These are phyloP conservation scores for Saccopteryx bilineata DNA, from an alignment of 2,113 vertebrate species.

Conservation along the genomic window DNA sequence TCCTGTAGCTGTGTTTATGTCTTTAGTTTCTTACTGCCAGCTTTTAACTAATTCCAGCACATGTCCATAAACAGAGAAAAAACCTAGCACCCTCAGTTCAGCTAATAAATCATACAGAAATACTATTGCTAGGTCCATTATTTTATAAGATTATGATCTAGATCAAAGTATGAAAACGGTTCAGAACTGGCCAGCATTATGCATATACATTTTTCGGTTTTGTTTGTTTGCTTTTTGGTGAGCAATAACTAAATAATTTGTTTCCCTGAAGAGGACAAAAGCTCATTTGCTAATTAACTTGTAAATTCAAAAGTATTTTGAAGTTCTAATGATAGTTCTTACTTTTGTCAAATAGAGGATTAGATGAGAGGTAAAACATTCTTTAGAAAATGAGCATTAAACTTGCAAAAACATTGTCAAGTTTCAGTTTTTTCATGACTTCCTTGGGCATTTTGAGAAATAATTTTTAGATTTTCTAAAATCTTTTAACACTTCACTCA, in stretches of 20 bases:
- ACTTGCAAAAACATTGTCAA: slow-evolving; percentile 22
- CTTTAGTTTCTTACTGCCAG: background rate
- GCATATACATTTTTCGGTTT: background rate
- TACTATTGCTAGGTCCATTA: background rate
- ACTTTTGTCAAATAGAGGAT: slow-evolving; percentile 1
- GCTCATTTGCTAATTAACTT: slow-evolving; percentile 45
- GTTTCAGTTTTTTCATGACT: slow-evolving; percentile 44
- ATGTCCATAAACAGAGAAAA: slow-evolving; percentile 25
- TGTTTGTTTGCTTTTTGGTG: slow-evolving; percentile 26
- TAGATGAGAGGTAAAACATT: background rate
- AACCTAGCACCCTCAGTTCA: background rate
- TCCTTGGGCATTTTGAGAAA: background rate
- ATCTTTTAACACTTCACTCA: slow-evolving; percentile 34
- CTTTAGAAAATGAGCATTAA: slow-evolving; percentile 16
- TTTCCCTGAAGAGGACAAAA: slow-evolving; percentile 47
- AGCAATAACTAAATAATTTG: background rate
- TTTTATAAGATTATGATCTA: slow-evolving; percentile 23
- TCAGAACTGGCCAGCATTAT: background rate
- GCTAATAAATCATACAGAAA: background rate
- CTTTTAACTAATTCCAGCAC: slow-evolving; percentile 54
- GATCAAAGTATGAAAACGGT: slow-evolving; percentile 43
- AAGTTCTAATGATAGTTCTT: slow-evolving; percentile 11
- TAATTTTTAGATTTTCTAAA: slow-evolving; percentile 53
- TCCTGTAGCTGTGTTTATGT: background rate
- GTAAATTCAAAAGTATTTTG: slow-evolving; percentile 49